Evolutionary conservation across 2,888 invertebrate genomes (phyloP).

Genomic region (Charanyca ferruginea): DNA sequence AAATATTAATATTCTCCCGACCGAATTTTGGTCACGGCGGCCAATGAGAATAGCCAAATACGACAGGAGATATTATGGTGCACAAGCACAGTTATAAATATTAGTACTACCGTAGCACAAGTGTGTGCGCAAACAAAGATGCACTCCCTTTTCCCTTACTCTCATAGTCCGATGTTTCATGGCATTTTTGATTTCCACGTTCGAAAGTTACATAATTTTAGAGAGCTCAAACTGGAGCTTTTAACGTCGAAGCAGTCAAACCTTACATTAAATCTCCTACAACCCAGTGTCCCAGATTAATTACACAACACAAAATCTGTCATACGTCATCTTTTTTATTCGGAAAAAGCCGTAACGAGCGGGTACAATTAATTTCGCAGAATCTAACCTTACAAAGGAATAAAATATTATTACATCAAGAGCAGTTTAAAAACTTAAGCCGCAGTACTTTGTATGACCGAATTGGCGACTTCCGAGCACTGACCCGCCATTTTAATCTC

Average conservation of each 20-base stretch:
- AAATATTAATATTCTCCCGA: no score
- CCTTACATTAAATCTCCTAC: slow-evolving; percentile 3
- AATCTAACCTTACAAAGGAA: slow-evolving; percentile 31
- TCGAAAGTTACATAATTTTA: no score
- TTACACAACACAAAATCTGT: slow-evolving; percentile 14
- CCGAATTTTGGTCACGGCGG: no score
- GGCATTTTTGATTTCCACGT: no score
- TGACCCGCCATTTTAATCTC: slow-evolving; percentile 47
- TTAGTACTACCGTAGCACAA: no score
- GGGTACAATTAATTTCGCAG: slow-evolving; percentile 25
- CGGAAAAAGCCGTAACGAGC: slow-evolving; percentile 5
- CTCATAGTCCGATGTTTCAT: no score
- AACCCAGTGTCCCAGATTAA: slow-evolving; percentile 6
- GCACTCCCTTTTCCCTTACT: no score
- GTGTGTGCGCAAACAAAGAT: no score
- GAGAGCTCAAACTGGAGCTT: slow-evolving; percentile 1
- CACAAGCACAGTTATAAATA: no score
- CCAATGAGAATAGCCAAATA: no score
- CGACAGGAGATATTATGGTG: no score
- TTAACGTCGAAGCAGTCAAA: background rate
- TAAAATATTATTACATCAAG: slow-evolving; percentile 35
- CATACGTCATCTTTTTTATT: slow-evolving; percentile 35
- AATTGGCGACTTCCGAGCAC: slow-evolving; percentile 62
- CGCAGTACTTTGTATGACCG: slow-evolving; percentile 42
- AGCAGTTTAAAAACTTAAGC: slow-evolving; percentile 49